Evolutionary conservation across 1,140 invertebrate species (phyloP).

Genomic region (Drosophila kurseongensis): DNA sequence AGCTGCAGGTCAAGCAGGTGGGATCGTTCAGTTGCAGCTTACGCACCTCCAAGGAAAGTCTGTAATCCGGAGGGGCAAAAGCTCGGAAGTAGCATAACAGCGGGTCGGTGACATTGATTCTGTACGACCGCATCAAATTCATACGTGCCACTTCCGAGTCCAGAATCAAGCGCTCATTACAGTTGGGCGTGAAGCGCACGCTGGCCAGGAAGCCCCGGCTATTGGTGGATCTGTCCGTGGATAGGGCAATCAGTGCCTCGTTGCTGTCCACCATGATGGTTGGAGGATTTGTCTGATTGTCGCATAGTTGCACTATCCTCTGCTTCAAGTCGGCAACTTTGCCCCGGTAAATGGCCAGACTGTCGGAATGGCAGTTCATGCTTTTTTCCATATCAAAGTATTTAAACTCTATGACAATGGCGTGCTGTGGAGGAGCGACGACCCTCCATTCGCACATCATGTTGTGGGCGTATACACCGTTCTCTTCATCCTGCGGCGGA

Average conservation of each 20-base stretch:
- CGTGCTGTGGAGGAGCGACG: conserved; percentile 88
- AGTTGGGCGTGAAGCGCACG: conserved; percentile 88
- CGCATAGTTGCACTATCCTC: conserved; percentile 87
- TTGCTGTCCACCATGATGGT: conserved; percentile 86
- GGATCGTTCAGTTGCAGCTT: conserved; percentile 85
- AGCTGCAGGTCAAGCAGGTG: conserved; percentile 85
- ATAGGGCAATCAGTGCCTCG: conserved; percentile 86
- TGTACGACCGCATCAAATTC: conserved; percentile 54
- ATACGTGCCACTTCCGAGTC: conserved; percentile 45
- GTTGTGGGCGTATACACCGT: conserved; percentile 68
- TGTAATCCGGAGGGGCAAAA: conserved; percentile 75
- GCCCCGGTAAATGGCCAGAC: conserved; percentile 87
- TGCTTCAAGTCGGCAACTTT: conserved; percentile 75
- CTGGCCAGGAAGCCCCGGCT: conserved; percentile 86
- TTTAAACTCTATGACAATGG: conserved; percentile 88
- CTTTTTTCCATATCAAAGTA: conserved; percentile 85
- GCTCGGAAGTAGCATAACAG: conserved; percentile 85
- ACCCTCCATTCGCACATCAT: conserved; percentile 92
- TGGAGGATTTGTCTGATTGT: conserved; percentile 86
- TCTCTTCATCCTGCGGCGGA: conserved; percentile 43
- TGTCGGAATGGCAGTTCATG: conserved; percentile 85
- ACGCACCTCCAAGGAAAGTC: conserved; percentile 86
- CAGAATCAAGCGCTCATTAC: conserved; percentile 67
- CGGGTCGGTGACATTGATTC: conserved; percentile 67
- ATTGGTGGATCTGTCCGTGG: conserved; percentile 83